These are phyloP conservation scores for Macroramphosus scolopax DNA, from an alignment of 2,797 vertebrate genomes.

Conservation along the genomic window DNA sequence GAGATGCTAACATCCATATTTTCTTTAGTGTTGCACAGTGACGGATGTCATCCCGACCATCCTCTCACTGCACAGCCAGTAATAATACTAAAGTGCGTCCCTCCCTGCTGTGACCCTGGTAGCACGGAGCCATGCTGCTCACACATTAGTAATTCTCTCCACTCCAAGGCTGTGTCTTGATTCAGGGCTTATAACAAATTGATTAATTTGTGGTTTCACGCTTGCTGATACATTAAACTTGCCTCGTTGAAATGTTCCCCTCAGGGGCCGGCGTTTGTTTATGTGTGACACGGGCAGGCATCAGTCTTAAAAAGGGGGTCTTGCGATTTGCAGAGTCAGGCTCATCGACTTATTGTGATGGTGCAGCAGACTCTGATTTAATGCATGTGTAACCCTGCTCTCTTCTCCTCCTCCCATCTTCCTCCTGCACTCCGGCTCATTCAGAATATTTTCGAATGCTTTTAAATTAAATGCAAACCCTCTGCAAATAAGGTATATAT, in stretches of 20 bases:
- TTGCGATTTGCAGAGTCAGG: slow-evolving; percentile 39
- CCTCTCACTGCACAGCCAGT: too few relatives aligned
- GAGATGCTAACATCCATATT: slow-evolving; percentile 8
- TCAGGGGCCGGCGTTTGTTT: slow-evolving; percentile 40
- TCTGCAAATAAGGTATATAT: too few relatives aligned
- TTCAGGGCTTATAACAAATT: slow-evolving; percentile 45
- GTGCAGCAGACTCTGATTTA: slow-evolving; percentile 33
- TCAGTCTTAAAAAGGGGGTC: slow-evolving; percentile 8
- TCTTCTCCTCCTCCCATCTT: slow-evolving; percentile 6
- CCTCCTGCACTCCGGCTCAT: slow-evolving; percentile 9
- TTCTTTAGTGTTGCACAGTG: slow-evolving; percentile 12
- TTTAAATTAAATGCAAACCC: too few relatives aligned
- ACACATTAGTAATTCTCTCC: slow-evolving; percentile 33
- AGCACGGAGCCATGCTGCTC: slow-evolving; percentile 29
- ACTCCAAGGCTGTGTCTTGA: slow-evolving; percentile 36
- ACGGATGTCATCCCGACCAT: slow-evolving; percentile 34
- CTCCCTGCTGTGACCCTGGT: slow-evolving; percentile 38
- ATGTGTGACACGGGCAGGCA: slow-evolving; percentile 29
- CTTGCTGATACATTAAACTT: slow-evolving; percentile 31
- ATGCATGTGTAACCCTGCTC: slow-evolving; percentile 23
- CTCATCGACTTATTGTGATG: slow-evolving; percentile 48
- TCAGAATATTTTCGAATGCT: slow-evolving; percentile 1
- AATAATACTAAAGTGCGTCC: slow-evolving; percentile 29
- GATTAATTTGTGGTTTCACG: slow-evolving; percentile 52
- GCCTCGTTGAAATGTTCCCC: slow-evolving; percentile 39